Percentiles rank a stretch among this genome's conserved stretches.
Conservation (phyloP, 2,797 vertebrate species). For the Esox lucius region DNA sequence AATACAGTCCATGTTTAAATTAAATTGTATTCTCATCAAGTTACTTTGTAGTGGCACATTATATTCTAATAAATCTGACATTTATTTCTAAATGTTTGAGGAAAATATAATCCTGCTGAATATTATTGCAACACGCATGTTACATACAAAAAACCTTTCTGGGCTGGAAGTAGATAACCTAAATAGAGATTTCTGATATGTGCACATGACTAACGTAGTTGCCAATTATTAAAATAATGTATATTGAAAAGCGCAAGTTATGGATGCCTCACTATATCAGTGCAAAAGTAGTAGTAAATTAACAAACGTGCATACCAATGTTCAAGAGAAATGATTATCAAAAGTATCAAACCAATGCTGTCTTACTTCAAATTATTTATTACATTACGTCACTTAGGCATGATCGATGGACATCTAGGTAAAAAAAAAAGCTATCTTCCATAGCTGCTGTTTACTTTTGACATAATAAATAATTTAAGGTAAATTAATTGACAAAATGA, state of each 20-base stretch:
- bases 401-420: background rate
- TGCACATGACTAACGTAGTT: background rate
- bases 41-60: background rate
- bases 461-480: slow-evolving; percentile 1
- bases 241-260: background rate
- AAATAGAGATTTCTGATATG: background rate
- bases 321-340: background rate
- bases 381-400: background rate
- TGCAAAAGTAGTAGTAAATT: background rate
- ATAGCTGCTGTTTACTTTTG: background rate
- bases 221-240: background rate
- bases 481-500: slow-evolving; percentile 23
- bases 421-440: background rate
- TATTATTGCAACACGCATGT: background rate
- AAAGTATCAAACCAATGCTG: background rate
- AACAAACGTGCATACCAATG: background rate
- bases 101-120: background rate
- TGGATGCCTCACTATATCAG: background rate
- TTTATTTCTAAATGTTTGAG: background rate
- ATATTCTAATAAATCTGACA: background rate
- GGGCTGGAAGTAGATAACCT: background rate
- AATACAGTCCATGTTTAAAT: background rate
- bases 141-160: too few relatives aligned
- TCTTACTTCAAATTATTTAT: background rate
- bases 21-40: background rate